Base-by-base conservation (phyloP, 1,140 invertebrate genomes). In the Cotesia glomerata region DNA sequence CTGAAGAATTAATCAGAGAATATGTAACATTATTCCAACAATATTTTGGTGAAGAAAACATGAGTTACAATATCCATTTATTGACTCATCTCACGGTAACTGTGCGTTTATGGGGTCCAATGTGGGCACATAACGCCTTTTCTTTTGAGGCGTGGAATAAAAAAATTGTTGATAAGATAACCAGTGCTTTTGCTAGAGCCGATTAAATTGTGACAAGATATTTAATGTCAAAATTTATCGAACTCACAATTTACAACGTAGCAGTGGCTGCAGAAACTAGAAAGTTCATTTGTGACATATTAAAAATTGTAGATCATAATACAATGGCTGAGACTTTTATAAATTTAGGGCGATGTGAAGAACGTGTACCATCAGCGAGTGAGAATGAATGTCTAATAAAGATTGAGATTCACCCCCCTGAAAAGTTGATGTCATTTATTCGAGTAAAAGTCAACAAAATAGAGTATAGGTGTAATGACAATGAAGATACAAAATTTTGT, bases 131-230 rank as follows among this genome's bases (percentile, higher is more conserved):
- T 52, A 59, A 52, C 0, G 69, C 71, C 2, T 75, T 73, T 59
- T 36, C 54, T 2, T 75, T 76, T 49, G 74, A 76, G 65, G 58
- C 74, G 0, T 75, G 67, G 62, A 75, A 75, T 63, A 54, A 18
- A 11, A 70, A 49, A n/a, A 73, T 75, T 11, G 56, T 73, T 13
- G 51, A 39, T 26, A 66, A 52, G 14, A 34, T 73, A 4, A 75
- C 52, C 11, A 73, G 71, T 49, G 56, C 74, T 14, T 39, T 59
- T 36, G 71, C 13, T n/a, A 49, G 71, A 56, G 39, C n/a, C 34
- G 56, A 69, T 5, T 71, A 75, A 66, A 73, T 75, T 36, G 68
- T 64, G 2, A 66, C 49, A 0, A 35, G 67, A 35, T 73, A 70
- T 71, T 32, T 66, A 2, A 75, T 73, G 51, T 56, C 16, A 34